These are phyloP conservation scores for Trachelus troglodyta DNA, from an alignment of 2,888 invertebrate species.

Conservation along the genomic window DNA sequence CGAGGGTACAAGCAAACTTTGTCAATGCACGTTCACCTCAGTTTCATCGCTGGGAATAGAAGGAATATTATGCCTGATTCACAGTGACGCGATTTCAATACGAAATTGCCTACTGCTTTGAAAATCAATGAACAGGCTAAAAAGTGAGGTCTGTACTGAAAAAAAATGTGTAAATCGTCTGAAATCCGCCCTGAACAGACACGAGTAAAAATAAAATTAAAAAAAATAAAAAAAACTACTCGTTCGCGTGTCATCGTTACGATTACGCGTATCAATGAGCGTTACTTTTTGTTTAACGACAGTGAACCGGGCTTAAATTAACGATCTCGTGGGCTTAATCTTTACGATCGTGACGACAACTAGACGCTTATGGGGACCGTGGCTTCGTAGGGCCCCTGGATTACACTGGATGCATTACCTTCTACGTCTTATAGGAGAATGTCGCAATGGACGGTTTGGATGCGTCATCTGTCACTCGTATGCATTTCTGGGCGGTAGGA, in stretches of 20 bases:
- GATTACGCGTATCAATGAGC: constrained; percentile 7
- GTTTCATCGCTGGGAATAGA: not conserved
- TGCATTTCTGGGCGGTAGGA: constrained; percentile 35
- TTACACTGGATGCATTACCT: not conserved
- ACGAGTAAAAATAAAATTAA: not conserved
- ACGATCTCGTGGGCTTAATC: constrained; percentile 21
- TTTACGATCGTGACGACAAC: constrained; percentile 18
- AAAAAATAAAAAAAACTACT: not conserved
- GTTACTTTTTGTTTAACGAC: constrained; percentile 11
- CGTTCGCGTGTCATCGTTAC: not conserved
- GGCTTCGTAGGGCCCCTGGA: not conserved
- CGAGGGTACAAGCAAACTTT: not conserved
- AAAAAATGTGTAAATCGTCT: not conserved
- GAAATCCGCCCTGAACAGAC: not conserved
- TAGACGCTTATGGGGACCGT: constrained; percentile 12
- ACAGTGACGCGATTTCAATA: not conserved
- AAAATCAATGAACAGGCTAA: not conserved
- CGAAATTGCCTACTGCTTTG: not conserved
- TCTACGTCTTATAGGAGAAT: not conserved
- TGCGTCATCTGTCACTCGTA: constrained; percentile 28
- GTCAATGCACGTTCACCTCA: not conserved
- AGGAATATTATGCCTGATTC: not conserved
- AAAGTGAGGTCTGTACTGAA: too few species aligned
- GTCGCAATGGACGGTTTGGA: constrained; percentile 12
- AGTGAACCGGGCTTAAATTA: constrained; percentile 14